Evolutionary conservation across 2,888 invertebrate species (phyloP), one percentile per base, ranked within the genome.

Genomic region (Spodoptera littoralis): DNA sequence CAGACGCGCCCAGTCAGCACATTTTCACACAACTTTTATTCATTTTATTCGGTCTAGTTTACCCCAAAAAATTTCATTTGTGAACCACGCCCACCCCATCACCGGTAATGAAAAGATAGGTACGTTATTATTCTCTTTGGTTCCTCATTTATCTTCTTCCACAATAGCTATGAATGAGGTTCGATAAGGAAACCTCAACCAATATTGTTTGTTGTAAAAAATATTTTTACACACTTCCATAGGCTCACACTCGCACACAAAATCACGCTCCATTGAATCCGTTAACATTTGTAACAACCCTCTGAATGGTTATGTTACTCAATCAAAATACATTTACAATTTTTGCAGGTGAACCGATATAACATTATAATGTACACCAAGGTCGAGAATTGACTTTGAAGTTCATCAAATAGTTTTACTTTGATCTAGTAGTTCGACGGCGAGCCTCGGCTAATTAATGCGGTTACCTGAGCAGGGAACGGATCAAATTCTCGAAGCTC

Each of bases 401-500:
- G 36, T 45, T 52, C 24, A 56, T 13, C 49, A 24, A 54, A 68
- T 75, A 75, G 72, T 76, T 78, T 69, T 52, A 51, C 70, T 73
- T 75, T 77, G 68, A 71, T 67, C 46, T 47, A 50, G 59, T 68
- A 74, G 63, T 74, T 44, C 42, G 43, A 44, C 52, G 61, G 45
- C 42, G 53, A 54, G 46, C 64, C 49, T 47, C 54, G 8, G 57
- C 62, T 68, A 75, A 79, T 79, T 75, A 73, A 70, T 70, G 55
- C 70, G 72, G 72, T 68, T 67, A 65, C 67, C 60, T 60, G 65
- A 56, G 45, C 67, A 60, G 64, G 74, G 61, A 60, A 62, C 60
- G 64, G 76, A 76, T 76, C 69, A 65, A 76, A 78, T 77, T 68
- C 78, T 52, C 55, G 53, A 60, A 64, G 66, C 59, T 43, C 52